These are phyloP conservation scores for Myxocyprinus asiaticus DNA, from an alignment of 2,113 vertebrate species.

Conservation along the genomic window DNA sequence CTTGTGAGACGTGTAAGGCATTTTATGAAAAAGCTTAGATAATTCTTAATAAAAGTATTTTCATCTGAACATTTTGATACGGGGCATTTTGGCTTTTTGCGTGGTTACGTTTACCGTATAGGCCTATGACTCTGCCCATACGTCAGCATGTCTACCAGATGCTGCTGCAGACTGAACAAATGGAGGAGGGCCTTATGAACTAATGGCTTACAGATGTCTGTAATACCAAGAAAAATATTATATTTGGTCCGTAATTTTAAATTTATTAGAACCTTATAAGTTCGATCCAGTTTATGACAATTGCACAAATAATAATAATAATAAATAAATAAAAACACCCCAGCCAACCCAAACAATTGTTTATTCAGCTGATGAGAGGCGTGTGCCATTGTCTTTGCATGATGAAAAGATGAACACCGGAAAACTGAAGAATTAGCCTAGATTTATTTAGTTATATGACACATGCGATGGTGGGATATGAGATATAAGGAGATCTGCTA, in stretches of 20 bases:
- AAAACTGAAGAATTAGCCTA: too few species aligned
- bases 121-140: constrained; percentile 81
- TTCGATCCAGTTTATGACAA: constrained; percentile 28
- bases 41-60: too few species aligned
- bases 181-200: constrained; percentile 72
- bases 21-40: too few species aligned
- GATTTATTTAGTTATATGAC: too few species aligned
- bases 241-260: constrained; percentile 68
- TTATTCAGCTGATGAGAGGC: too few species aligned
- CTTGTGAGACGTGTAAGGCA: background rate
- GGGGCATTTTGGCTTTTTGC: constrained; percentile 53
- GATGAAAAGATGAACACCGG: too few species aligned
- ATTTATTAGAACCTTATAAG: constrained; percentile 43
- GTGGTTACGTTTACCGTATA: constrained; percentile 75
- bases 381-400: too few species aligned
- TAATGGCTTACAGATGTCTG: constrained; percentile 89
- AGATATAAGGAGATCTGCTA: too few species aligned
- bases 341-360: too few species aligned
- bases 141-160: constrained; percentile 80
- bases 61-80: background rate
- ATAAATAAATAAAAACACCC: background rate
- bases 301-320: background rate
- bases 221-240: constrained; percentile 79
- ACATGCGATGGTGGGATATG: too few species aligned
- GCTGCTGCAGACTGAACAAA: constrained; percentile 70